Evolutionary conservation across 1,140 invertebrate species (phyloP), one percentile per base, ranked within the genome.

Genomic region (Anthonomus grandis): DNA sequence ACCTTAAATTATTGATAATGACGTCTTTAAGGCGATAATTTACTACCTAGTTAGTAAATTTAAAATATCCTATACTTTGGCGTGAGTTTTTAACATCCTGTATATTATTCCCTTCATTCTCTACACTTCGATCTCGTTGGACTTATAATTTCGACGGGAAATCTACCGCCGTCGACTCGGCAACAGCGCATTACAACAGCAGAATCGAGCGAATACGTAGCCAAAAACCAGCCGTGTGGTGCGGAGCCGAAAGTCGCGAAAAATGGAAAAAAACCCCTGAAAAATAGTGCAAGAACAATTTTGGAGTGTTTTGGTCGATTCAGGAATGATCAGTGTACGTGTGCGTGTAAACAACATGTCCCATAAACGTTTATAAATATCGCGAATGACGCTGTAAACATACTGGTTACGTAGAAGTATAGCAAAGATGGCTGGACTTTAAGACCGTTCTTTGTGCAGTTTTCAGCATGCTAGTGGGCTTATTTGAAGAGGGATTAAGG

Each of bases 351-450:
- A 21, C 10, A 59, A 46, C 52, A 64, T 64, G 53, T 52, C 45
- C 41, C 38, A 45, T 52, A 59, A 50, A 38, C 34, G 36, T 45
- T 50, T 41, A 19, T 49, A 46, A 38, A 61, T 44, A 41, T 15
- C 34, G 48, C 60, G 62, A 59, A 44, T 27, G 37, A 25, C 52
- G 37, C 56, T 59, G 60, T 62, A 66, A 65, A 65, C 64, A 65
- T 60, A 64, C 52, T 59, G 54, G 58, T 57, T 48, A 62, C 48
- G 50, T 61, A 42, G 37, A 31, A 45, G 60, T 57, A 39, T 38
- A 48, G 64, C 62, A 68, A 71, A 71, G 64, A 71, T 71, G 69
- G 69, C 69, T 71, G 69, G 62, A 64, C 66, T 61, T 70, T 70
- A 61, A 66, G 48, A 62, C 54, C 45, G 60, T 56, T 64, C 64